Conservation (phyloP, 2,113 vertebrate species). For the Hyla sarda region DNA sequence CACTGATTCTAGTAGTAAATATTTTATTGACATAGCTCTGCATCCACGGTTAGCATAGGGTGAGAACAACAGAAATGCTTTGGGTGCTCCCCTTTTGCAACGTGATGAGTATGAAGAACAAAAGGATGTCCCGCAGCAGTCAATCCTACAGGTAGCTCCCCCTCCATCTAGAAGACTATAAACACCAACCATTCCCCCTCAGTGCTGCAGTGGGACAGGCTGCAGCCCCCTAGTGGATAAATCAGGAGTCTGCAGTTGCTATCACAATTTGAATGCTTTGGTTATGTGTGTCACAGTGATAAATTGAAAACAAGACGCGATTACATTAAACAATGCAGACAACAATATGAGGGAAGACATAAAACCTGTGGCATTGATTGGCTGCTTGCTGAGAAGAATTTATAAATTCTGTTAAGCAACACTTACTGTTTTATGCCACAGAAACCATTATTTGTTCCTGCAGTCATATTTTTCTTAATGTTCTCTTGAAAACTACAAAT, state of each 20-base stretch:
- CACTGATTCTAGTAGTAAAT: constrained; percentile 39
- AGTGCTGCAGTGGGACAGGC: background rate
- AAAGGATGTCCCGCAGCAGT: background rate
- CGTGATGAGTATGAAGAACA: background rate
- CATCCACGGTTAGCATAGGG: constrained; percentile 7
- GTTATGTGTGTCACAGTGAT: constrained; percentile 58
- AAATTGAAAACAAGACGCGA: constrained; percentile 4
- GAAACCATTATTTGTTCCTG: no score
- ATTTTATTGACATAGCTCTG: constrained; percentile 52
- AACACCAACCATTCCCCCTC: background rate
- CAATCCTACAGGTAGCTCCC: background rate
- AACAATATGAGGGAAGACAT: background rate
- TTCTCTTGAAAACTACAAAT: no score
- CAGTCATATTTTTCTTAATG: no score
- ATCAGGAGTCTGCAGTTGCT: constrained; percentile 4
- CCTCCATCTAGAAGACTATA: background rate
- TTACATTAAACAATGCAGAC: background rate
- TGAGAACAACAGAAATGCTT: background rate
- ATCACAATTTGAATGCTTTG: constrained; percentile 36
- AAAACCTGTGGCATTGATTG: background rate
- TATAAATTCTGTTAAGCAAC: no score
- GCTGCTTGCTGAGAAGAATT: background rate
- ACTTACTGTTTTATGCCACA: no score
- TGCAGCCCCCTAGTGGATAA: background rate
- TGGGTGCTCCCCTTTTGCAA: background rate